Conservation (phyloP, 2,113 vertebrate genomes). For the Rhynchopsitta pachyrhyncha region DNA sequence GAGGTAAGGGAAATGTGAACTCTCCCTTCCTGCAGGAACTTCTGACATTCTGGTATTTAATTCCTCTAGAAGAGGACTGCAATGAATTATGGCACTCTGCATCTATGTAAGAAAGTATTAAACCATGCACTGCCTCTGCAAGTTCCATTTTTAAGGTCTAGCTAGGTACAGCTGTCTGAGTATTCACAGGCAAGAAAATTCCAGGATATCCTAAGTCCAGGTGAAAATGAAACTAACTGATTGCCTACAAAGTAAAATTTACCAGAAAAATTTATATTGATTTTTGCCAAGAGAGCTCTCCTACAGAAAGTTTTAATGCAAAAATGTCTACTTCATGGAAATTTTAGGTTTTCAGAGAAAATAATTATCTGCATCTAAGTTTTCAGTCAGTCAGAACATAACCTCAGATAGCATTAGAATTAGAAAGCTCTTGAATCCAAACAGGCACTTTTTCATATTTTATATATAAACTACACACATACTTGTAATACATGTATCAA, state of each 20-base stretch:
- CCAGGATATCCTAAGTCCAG: neutral
- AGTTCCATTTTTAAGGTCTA: neutral
- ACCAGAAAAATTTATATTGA: neutral
- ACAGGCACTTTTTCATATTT: neutral
- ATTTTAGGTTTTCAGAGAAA: neutral
- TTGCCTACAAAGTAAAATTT: neutral
- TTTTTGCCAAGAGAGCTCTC: neutral
- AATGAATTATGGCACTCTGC: neutral
- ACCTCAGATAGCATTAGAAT: neutral
- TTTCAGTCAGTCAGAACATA: neutral
- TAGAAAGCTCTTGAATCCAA: neutral
- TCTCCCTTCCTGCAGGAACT: neutral
- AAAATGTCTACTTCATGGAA: neutral
- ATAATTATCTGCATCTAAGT: neutral
- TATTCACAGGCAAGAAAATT: neutral
- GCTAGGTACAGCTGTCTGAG: neutral
- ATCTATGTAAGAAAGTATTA: neutral
- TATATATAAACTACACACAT: neutral
- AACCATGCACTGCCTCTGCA: neutral
- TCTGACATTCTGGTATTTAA: neutral
- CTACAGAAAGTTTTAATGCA: neutral
- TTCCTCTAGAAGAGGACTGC: neutral
- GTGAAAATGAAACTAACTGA: neutral
- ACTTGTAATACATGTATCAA: neutral
- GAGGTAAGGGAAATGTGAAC: neutral